Percentiles rank a stretch among this genome's conserved stretches.
Evolutionary conservation across 2,888 invertebrate species (phyloP).

Genomic region (Cryptocephalus primarius): DNA sequence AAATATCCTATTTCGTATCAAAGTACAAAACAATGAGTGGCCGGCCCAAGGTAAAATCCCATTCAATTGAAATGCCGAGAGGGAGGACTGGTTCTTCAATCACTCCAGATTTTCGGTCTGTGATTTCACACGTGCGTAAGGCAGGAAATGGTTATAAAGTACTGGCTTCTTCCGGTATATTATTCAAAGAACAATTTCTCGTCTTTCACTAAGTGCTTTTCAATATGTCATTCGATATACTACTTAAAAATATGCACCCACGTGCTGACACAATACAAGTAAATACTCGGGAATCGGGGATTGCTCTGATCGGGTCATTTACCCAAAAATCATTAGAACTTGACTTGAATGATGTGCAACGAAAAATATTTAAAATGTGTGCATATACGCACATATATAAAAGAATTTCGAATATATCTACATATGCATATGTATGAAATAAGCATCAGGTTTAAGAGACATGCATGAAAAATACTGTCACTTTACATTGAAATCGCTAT

Average conservation of each 20-base stretch:
- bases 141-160: constrained; percentile 31
- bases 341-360: not conserved
- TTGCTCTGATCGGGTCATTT: not conserved
- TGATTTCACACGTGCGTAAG: constrained; percentile 25
- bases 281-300: not conserved
- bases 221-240: constrained; percentile 6
- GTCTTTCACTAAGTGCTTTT: constrained; percentile 1
- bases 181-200: constrained; percentile 13
- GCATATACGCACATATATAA: too few relatives aligned
- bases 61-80: too few relatives aligned
- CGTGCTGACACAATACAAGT: constrained; percentile 1
- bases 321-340: too few relatives aligned
- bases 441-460: too few relatives aligned
- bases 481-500: too few relatives aligned
- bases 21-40: too few relatives aligned
- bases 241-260: constrained; percentile 3
- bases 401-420: too few relatives aligned
- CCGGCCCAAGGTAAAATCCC: too few relatives aligned
- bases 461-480: too few relatives aligned
- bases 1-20: too few relatives aligned
- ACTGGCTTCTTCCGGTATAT: constrained; percentile 29
- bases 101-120: constrained; percentile 17
- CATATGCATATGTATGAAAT: too few relatives aligned
- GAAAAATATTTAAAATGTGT: not conserved
- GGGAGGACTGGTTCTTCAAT: too few relatives aligned